Evolutionary conservation across 2,797 vertebrate species (phyloP).

Genomic region (Arctocebus calabarensis): DNA sequence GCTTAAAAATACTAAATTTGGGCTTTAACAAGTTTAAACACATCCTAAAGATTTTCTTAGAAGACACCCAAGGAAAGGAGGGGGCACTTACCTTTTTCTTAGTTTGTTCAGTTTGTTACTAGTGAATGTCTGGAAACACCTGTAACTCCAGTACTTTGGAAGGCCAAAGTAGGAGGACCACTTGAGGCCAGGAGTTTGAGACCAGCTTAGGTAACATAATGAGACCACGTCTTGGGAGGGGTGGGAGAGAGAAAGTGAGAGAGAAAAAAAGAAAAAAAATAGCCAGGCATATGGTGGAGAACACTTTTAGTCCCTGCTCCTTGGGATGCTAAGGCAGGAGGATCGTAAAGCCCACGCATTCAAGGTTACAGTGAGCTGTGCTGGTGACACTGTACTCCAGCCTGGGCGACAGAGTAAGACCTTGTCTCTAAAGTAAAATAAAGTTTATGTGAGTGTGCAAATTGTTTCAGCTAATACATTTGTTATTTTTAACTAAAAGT

Average conservation of each 20-base stretch:
- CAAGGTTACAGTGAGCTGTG: neutral
- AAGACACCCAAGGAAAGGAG: neutral
- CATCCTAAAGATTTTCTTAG: neutral
- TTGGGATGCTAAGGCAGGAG: neutral
- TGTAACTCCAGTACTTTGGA: neutral
- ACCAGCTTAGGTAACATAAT: neutral
- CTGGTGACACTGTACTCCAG: neutral
- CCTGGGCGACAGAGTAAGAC: neutral
- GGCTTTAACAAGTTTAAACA: neutral
- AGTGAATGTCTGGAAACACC: neutral
- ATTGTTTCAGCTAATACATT: neutral
- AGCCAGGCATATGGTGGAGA: neutral
- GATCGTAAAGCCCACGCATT: neutral
- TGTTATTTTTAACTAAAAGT: neutral
- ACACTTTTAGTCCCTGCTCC: neutral
- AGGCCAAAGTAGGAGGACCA: neutral
- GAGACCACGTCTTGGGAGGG: neutral
- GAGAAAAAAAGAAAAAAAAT: neutral
- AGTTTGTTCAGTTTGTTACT: neutral
- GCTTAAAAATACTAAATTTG: neutral
- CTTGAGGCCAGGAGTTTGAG: neutral
- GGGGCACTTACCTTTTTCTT: neutral
- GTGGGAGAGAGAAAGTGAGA: too few relatives aligned
- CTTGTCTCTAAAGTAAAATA: neutral
- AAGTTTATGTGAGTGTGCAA: neutral